These are phyloP conservation scores for Acinonyx jubatus DNA, from an alignment of 2,113 vertebrate species.

Conservation along the genomic window DNA sequence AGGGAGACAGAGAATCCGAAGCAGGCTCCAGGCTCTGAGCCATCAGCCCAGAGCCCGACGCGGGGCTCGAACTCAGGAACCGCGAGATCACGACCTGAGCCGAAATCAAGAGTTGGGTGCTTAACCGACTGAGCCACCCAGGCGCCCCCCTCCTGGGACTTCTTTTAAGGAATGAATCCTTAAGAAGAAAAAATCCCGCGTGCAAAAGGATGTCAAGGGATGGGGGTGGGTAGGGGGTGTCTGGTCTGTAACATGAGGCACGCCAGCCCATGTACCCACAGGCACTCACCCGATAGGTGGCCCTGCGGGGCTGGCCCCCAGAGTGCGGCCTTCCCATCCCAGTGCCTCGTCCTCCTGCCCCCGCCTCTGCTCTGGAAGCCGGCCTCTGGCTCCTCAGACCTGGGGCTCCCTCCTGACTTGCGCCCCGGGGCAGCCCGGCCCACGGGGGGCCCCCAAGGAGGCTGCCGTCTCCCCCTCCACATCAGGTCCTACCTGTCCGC, in stretches of 20 bases:
- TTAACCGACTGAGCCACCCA: no score
- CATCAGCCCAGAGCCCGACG: no score
- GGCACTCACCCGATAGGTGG: neutral
- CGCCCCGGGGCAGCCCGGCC: accelerated
- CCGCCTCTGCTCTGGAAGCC: accelerated
- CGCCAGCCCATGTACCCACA: accelerated
- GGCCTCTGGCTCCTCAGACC: accelerated
- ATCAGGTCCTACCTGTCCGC: neutral
- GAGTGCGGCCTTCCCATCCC: accelerated
- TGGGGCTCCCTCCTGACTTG: no score
- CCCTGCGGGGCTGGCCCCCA: accelerated
- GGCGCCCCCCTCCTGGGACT: neutral
- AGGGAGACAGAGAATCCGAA: no score
- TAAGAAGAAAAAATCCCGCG: neutral
- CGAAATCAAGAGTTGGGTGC: no score
- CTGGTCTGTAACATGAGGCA: neutral
- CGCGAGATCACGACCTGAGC: no score
- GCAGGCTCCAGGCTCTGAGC: no score
- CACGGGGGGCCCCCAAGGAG: accelerated
- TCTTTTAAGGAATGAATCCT: neutral
- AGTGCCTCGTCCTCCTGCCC: accelerated
- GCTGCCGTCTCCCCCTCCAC: neutral
- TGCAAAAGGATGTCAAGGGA: neutral
- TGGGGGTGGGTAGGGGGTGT: neutral
- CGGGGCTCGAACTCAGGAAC: no score